A percentile compares a stretch with the other conserved stretches of the same genome.
phyloP scores from a whole-genome alignment of 2,113 vertebrate species.

The Dipodomys stephensi region DNA sequence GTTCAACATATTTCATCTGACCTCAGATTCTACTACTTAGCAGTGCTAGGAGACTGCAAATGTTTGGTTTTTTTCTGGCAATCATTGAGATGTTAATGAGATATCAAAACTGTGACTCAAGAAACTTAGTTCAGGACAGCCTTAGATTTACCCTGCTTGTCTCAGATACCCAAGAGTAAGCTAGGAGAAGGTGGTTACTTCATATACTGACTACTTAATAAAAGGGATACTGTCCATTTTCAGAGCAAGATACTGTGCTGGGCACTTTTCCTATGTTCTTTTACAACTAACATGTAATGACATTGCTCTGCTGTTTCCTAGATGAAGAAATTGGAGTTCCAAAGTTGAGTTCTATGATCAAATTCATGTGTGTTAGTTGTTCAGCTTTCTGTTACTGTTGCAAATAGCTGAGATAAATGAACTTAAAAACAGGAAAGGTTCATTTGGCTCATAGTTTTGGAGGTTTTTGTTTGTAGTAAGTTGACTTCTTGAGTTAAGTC shows the following conservation, averaged over 20 bases:
- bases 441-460: background rate
- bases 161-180: background rate
- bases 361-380: background rate
- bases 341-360: background rate
- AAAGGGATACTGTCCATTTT: background rate
- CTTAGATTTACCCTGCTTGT: background rate
- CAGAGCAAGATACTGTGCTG: background rate
- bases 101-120: background rate
- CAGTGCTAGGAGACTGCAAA: conserved; percentile 55
- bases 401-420: background rate
- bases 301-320: background rate
- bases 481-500: background rate
- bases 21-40: background rate
- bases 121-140: background rate
- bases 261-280: background rate
- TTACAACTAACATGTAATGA: background rate
- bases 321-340: background rate
- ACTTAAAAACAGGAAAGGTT: background rate
- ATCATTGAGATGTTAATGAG: conserved; percentile 24
- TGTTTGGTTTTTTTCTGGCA: background rate
- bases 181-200: background rate
- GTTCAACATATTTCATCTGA: conserved; percentile 77
- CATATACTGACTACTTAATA: background rate
- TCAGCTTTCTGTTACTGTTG: background rate
- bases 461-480: background rate